Evolutionary conservation across 2,113 vertebrate species (phyloP).

Genomic region (Vimba vimba): DNA sequence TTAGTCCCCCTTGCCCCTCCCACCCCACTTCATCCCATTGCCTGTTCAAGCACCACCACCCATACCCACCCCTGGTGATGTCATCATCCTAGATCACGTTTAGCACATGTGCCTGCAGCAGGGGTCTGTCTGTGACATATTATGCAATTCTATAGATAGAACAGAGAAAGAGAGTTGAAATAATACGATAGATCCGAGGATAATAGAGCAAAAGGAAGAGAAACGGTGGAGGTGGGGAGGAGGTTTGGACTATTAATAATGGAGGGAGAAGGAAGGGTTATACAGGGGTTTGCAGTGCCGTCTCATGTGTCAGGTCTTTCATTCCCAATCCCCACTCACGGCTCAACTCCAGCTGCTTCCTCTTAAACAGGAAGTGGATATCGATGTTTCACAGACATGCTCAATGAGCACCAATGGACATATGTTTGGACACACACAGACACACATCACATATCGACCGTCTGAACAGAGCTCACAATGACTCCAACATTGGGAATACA

Average conservation of each 20-base stretch:
- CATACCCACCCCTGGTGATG: background rate
- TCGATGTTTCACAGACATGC: constrained; percentile 41
- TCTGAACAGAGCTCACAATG: background rate
- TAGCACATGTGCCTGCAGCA: constrained; percentile 24
- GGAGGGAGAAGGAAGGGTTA: background rate
- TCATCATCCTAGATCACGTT: constrained; percentile 34
- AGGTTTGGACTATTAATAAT: background rate
- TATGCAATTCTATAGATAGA: background rate
- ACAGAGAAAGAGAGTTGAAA: background rate
- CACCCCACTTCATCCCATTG: background rate
- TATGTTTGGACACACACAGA: background rate
- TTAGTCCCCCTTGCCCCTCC: background rate
- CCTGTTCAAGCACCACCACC: background rate
- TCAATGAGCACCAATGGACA: background rate
- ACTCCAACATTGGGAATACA: background rate
- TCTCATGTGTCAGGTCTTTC: constrained; percentile 52
- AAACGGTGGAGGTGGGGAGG: background rate
- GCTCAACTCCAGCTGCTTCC: constrained; percentile 59
- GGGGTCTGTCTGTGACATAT: constrained; percentile 16
- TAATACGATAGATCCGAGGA: background rate
- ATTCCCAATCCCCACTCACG: background rate
- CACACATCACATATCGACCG: background rate
- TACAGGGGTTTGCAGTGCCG: background rate
- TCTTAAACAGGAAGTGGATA: constrained; percentile 46
- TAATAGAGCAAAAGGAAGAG: background rate